phyloP scores from a whole-genome alignment of 2,113 vertebrate species.

The Miniopterus natalensis region DNA sequence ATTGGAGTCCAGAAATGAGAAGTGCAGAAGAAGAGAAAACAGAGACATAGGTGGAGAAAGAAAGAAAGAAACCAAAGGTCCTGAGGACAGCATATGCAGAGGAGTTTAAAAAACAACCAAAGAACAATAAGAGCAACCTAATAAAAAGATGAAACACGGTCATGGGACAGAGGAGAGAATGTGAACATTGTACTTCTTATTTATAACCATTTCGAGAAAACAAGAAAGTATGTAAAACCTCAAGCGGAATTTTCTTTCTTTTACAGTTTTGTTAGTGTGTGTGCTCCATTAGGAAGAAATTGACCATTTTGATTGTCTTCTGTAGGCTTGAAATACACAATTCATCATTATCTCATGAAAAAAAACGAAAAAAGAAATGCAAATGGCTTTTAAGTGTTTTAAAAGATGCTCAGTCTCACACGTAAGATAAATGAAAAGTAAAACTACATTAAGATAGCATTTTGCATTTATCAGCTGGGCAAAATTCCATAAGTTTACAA shows the following conservation, averaged over 20 bases:
- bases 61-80: background rate
- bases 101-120: slow-evolving; percentile 71
- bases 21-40: background rate
- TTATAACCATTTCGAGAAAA: slow-evolving; percentile 85
- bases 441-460: slow-evolving; percentile 43
- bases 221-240: slow-evolving; percentile 87
- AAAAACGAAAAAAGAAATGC: background rate
- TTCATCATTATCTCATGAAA: slow-evolving; percentile 86
- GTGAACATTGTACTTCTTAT: slow-evolving; percentile 86
- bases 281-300: slow-evolving; percentile 86
- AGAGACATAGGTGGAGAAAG: background rate
- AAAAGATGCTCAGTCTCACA: slow-evolving; percentile 65
- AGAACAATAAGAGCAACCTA: slow-evolving; percentile 70
- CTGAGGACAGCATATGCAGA: slow-evolving; percentile 61
- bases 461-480: slow-evolving; percentile 71
- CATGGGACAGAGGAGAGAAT: slow-evolving; percentile 70
- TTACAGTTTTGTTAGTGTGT: slow-evolving; percentile 72
- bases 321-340: slow-evolving; percentile 85
- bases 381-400: slow-evolving; percentile 69
- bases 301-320: slow-evolving; percentile 85
- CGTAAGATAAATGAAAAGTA: slow-evolving; percentile 73
- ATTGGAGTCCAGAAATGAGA: background rate
- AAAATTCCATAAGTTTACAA: slow-evolving; percentile 36
- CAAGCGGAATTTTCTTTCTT: slow-evolving; percentile 82
- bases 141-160: slow-evolving; percentile 79